These are phyloP conservation scores for Phymatocera aterrima DNA, from an alignment of 2,888 invertebrate species.

Conservation along the genomic window DNA sequence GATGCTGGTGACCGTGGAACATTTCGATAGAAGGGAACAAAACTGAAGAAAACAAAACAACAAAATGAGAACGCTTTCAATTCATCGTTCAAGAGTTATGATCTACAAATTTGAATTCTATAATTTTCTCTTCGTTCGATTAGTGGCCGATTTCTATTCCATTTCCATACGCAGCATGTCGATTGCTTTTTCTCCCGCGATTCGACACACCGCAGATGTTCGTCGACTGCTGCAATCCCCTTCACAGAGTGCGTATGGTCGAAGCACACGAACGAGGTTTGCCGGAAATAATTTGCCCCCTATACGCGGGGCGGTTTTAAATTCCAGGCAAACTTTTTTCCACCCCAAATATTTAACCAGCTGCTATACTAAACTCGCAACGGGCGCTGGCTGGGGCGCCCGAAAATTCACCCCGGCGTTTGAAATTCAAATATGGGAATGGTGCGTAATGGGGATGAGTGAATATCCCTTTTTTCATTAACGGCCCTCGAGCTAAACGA, in stretches of 20 bases:
- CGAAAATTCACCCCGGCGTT: neutral
- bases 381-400: neutral
- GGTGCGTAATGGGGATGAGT: neutral
- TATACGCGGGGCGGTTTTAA: neutral
- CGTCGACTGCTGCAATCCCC: no score
- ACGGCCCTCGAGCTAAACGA: no score
- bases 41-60: no score
- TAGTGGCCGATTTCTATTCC: no score
- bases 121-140: no score
- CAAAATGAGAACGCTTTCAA: no score
- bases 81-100: no score
- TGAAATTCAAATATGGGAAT: neutral
- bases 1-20: no score
- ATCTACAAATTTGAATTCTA: no score
- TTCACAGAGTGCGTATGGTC: neutral
- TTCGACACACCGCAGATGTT: neutral
- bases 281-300: neutral
- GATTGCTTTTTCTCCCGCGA: neutral
- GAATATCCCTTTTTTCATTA: neutral
- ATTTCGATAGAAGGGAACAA: no score
- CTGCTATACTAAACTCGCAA: neutral
- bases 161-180: no score
- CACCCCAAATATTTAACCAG: constrained; percentile 39
- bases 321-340: neutral
- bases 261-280: neutral